A percentile compares a stretch with the other conserved stretches of the same genome.
phyloP scores from a whole-genome alignment of 2,888 invertebrate species.

The Heliconius ismenius region DNA sequence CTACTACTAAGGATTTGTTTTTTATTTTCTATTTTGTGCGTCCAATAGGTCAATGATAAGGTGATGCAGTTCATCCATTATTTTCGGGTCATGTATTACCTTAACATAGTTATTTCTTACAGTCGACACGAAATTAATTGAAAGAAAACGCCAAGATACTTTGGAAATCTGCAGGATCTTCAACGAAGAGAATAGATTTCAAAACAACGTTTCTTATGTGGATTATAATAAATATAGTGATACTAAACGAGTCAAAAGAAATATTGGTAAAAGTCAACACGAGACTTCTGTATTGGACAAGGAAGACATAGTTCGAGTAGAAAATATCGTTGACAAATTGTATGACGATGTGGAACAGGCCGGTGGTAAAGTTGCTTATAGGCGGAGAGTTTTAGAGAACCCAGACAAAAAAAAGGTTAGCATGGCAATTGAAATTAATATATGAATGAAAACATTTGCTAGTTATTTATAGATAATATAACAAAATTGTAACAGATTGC shows the following conservation, averaged over 20 bases:
- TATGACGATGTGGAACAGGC: conserved; percentile 60
- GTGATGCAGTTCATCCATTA: background rate
- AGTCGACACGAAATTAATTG: conserved; percentile 66
- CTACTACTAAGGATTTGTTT: too few species aligned
- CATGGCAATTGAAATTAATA: too few species aligned
- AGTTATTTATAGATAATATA: background rate
- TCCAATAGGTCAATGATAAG: too few species aligned
- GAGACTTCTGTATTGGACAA: conserved; percentile 44
- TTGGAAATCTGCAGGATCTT: conserved; percentile 70
- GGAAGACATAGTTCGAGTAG: conserved; percentile 57
- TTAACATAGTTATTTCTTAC: conserved; percentile 2
- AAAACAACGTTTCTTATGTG: conserved; percentile 16
- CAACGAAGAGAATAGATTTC: conserved; percentile 56
- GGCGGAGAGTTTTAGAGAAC: conserved; percentile 47
- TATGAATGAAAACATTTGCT: background rate
- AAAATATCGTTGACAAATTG: conserved; percentile 65
- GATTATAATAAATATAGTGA: conserved; percentile 3
- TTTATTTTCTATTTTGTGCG: too few species aligned
- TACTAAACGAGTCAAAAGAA: conserved; percentile 35
- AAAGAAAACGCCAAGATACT: conserved; percentile 68
- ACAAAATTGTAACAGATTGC: too few species aligned
- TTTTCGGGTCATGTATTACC: background rate
- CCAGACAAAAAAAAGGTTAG: conserved; percentile 42
- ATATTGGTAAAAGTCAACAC: conserved; percentile 32
- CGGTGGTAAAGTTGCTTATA: conserved; percentile 56